Evolutionary conservation across 2,113 vertebrate species (phyloP).

Genomic region (Lophotis ruficrista): DNA sequence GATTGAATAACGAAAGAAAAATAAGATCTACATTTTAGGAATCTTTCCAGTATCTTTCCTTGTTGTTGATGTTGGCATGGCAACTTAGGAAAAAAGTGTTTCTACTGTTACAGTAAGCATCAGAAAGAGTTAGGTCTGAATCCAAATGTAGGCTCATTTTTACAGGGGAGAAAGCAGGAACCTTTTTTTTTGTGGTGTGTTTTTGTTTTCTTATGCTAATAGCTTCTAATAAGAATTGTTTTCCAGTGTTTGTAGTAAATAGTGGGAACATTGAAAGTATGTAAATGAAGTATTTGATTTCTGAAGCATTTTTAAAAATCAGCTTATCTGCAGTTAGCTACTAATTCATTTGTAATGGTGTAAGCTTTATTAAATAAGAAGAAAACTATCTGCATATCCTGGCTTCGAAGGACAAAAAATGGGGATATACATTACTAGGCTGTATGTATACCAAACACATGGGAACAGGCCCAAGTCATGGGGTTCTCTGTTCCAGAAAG

Average conservation of each 20-base stretch:
- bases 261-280: not conserved
- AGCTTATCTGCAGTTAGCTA: not conserved
- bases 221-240: not conserved
- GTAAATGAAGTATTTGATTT: not conserved
- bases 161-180: not conserved
- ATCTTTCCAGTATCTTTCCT: not conserved
- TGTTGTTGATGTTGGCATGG: slow-evolving; percentile 30
- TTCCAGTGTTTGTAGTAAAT: not conserved
- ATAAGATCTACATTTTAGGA: slow-evolving; percentile 1
- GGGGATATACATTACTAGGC: not conserved
- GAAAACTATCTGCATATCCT: not conserved
- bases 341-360: not conserved
- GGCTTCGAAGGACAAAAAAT: not conserved
- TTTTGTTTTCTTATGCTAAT: not conserved
- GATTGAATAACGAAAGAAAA: slow-evolving; percentile 2
- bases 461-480: too few species aligned
- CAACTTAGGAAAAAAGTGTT: not conserved
- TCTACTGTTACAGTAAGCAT: not conserved
- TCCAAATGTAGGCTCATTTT: not conserved
- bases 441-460: not conserved
- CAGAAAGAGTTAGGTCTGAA: not conserved
- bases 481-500: not conserved
- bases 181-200: not conserved
- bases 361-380: not conserved
- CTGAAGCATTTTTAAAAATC: not conserved